phyloP scores from a whole-genome alignment of 2,113 vertebrate genomes.

The Colius striatus region DNA sequence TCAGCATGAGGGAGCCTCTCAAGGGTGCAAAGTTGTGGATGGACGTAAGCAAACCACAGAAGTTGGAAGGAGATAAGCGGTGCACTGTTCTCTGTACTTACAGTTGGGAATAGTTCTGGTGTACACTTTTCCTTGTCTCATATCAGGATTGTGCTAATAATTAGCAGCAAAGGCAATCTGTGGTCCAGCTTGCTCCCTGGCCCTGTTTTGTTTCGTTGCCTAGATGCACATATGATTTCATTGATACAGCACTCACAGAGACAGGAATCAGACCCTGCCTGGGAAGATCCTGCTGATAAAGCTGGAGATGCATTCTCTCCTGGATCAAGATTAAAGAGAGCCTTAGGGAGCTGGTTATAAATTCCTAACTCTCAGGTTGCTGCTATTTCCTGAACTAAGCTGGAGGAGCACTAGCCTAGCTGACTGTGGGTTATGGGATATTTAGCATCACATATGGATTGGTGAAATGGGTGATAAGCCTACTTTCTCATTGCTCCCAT shows the following conservation, averaged over 20 bases:
- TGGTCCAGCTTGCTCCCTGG: constrained; percentile 53
- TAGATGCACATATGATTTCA: constrained; percentile 17
- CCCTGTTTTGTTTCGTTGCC: not conserved
- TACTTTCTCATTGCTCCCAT: not conserved
- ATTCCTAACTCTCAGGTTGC: constrained; percentile 55
- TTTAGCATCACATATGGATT: not conserved
- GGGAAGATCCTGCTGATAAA: constrained; percentile 57
- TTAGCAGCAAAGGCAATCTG: constrained; percentile 46
- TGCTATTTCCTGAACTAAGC: constrained; percentile 55
- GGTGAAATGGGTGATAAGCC: not conserved
- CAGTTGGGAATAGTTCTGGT: not conserved
- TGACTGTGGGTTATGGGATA: not conserved
- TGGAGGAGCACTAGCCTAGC: not conserved
- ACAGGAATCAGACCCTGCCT: constrained; percentile 40
- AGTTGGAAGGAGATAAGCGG: not conserved
- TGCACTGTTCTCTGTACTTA: fast-evolving
- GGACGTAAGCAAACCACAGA: not conserved
- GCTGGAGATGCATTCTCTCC: constrained; percentile 37
- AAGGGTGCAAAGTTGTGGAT: not conserved
- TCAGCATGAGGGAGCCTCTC: not conserved
- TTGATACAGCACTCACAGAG: constrained; percentile 22
- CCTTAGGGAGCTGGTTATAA: constrained; percentile 51
- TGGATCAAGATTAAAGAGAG: constrained; percentile 66
- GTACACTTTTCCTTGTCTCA: not conserved
- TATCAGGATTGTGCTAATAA: constrained; percentile 30